Evolutionary conservation across 2,888 invertebrate species (phyloP).

Genomic region (Eretmocerus hayati): DNA sequence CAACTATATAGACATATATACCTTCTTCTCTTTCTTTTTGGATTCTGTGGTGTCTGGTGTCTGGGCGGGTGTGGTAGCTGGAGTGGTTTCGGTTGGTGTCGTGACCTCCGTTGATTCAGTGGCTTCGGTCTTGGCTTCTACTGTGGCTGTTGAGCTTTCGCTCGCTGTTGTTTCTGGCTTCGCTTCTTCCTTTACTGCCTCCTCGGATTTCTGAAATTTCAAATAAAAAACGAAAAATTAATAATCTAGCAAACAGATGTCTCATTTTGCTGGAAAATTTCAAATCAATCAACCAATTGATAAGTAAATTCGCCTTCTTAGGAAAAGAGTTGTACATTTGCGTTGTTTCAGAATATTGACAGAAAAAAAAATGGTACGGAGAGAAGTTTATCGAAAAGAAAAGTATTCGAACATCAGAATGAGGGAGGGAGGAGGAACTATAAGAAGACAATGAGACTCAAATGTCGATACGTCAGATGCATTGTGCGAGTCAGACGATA

Average conservation of each 20-base stretch:
- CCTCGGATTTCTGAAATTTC: conserved; percentile 14
- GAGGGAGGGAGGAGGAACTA: too few relatives aligned
- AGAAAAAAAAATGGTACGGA: too few relatives aligned
- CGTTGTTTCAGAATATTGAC: too few relatives aligned
- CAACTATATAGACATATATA: too few relatives aligned
- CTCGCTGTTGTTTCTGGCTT: conserved; percentile 5
- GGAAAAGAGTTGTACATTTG: too few relatives aligned
- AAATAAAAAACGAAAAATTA: conserved; percentile 7
- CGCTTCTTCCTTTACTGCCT: conserved; percentile 26
- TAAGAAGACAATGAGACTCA: conserved; percentile 24
- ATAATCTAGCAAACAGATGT: background rate
- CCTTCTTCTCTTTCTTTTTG: conserved; percentile 44
- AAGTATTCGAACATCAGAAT: too few relatives aligned
- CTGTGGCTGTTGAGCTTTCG: background rate
- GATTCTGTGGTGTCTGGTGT: conserved; percentile 43
- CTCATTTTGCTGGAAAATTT: background rate
- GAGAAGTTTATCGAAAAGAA: too few relatives aligned
- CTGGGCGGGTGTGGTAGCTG: conserved; percentile 32
- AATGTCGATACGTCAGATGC: conserved; percentile 27
- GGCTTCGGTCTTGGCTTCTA: conserved; percentile 15
- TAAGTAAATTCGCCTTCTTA: too few relatives aligned
- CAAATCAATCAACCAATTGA: background rate
- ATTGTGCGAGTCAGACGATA: conserved; percentile 26
- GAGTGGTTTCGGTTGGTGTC: conserved; percentile 38
- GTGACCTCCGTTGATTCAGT: conserved; percentile 34